Base-by-base conservation (phyloP, 2,888 invertebrate genomes). In the Meta bourneti region DNA sequence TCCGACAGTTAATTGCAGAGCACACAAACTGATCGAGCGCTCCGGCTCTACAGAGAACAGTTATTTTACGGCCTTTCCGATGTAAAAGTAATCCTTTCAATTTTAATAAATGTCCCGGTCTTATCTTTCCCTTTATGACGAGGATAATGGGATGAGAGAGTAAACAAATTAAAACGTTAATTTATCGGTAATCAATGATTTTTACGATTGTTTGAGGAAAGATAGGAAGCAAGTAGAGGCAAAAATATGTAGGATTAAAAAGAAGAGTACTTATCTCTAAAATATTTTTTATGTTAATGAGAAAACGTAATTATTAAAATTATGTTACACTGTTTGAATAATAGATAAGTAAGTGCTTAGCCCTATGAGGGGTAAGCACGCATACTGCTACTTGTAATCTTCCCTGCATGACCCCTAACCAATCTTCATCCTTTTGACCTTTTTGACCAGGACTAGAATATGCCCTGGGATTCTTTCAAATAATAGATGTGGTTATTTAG, bases 181-280 rank as follows among this genome's bases (percentile, higher is more conserved):
- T 84, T 75, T 84, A 84, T 84, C 61, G 75, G 54, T 84, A 84
- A 84, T 84, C 84, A 75, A 84, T 84, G 54, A n/a, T 13, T 61
- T 75, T 75, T 84, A 84, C 75, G 75, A 84, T 61, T 75, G 61
- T 75, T 61, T 61, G 75, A 61, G 20, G 54, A 19, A 9, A 54
- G 61, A 61, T 61, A 70, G n/a, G 11, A n/a, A 8, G 34, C 34
- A 4, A 34, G 34, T 4, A 4, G 4, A 4, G 34, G 6, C 13
- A 51, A 80, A 84, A 54, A 48, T 52, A 54, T 34, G 54, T 61
- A 7, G 52, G 0, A 74, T 54, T 71, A 54, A 52, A 84, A 74
- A 61, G 72, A 54, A 74, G 7, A 20, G 7, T 54, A 54, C 52
- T 5, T 79, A 61, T 61, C 61, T 52, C 11, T 11, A 54, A 54